These are phyloP conservation scores for Agelaius tricolor DNA, from an alignment of 2,113 vertebrate species.

Conservation along the genomic window DNA sequence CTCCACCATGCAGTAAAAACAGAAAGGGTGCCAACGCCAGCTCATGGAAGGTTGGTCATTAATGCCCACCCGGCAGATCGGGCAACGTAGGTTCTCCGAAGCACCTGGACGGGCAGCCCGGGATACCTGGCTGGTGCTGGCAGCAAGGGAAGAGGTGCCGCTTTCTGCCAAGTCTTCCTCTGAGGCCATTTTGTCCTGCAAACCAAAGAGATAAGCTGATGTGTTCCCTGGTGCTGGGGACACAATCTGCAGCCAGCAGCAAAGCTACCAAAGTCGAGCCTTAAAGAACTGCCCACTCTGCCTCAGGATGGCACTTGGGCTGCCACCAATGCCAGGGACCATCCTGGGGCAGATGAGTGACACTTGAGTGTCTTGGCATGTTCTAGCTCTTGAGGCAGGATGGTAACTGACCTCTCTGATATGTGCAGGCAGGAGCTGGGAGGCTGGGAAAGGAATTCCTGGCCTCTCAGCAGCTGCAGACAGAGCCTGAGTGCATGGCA, in stretches of 20 bases:
- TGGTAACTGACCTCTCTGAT: not conserved
- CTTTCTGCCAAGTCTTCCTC: not conserved
- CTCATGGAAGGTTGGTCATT: fast-evolving
- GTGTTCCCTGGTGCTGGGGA: not conserved
- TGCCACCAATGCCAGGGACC: not conserved
- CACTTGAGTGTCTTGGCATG: no score
- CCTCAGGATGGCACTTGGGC: not conserved
- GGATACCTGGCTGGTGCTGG: not conserved
- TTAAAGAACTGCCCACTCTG: not conserved
- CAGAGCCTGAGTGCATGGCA: not conserved
- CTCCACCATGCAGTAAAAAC: not conserved
- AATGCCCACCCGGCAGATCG: not conserved
- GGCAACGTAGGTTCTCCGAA: not conserved
- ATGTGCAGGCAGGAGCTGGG: not conserved
- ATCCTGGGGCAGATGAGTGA: not conserved
- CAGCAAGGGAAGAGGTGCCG: not conserved
- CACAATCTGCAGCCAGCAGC: not conserved
- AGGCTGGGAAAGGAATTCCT: not conserved
- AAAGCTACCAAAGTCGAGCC: fast-evolving
- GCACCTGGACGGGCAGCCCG: not conserved
- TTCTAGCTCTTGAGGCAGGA: not conserved
- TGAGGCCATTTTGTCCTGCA: not conserved
- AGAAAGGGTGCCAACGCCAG: not conserved
- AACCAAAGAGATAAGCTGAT: not conserved
- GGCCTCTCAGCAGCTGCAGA: not conserved